Percentiles rank a stretch among this genome's conserved stretches.
These are phyloP conservation scores for Mesitornis unicolor DNA, from an alignment of 2,113 vertebrate species.

Conservation along the genomic window DNA sequence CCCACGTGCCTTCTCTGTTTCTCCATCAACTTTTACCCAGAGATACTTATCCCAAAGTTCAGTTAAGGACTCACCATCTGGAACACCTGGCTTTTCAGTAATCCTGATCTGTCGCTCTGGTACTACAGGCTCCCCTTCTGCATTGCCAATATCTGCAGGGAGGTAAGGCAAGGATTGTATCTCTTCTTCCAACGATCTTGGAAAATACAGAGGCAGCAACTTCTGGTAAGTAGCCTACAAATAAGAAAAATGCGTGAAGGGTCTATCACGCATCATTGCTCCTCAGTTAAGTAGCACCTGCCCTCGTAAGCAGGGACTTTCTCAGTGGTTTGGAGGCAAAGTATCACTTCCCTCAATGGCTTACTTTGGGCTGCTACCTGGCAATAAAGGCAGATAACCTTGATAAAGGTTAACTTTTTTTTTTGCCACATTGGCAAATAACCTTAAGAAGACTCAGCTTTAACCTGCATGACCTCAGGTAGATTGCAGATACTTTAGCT, in stretches of 20 bases:
- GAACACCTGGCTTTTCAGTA: constrained; percentile 87
- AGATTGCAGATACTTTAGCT: neutral
- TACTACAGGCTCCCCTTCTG: constrained; percentile 92
- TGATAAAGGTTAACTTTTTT: neutral
- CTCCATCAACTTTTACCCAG: neutral
- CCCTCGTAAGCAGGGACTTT: neutral
- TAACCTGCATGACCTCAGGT: neutral
- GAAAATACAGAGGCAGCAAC: constrained; percentile 92
- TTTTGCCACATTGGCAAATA: neutral
- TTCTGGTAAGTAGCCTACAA: constrained; percentile 85
- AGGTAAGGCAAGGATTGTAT: constrained; percentile 78
- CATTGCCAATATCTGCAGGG: constrained; percentile 94
- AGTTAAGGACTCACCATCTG: constrained; percentile 77
- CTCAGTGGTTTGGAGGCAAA: neutral
- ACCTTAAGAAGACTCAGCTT: neutral
- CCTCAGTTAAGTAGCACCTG: neutral
- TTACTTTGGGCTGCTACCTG: neutral
- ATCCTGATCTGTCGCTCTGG: constrained; percentile 95
- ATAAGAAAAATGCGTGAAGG: neutral
- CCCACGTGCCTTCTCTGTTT: neutral
- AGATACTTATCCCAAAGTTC: neutral
- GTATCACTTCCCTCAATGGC: neutral
- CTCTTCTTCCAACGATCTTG: constrained; percentile 89
- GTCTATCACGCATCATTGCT: neutral
- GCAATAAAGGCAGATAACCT: neutral